Conservation (phyloP, 2,888 invertebrate species). For the Clanis bilineata region DNA sequence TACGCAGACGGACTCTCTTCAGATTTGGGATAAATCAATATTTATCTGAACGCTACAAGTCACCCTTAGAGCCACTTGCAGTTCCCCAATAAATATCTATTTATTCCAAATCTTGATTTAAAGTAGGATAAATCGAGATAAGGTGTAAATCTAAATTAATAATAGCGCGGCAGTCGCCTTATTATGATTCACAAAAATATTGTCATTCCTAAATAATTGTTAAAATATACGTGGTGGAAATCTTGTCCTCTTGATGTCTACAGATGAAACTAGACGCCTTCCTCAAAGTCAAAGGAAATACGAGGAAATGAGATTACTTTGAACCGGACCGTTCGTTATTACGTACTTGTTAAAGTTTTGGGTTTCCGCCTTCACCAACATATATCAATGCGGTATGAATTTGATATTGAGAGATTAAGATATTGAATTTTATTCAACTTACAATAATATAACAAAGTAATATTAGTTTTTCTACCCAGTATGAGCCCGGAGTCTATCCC, state of each 20-base stretch:
- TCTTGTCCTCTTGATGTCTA: neutral
- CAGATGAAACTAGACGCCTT: neutral
- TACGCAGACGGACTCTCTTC: no score
- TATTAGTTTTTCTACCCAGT: no score
- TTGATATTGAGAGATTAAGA: neutral
- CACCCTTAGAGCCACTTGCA: no score
- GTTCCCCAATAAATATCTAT: no score
- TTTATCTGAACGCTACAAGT: no score
- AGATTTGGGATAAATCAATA: no score
- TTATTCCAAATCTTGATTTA: no score
- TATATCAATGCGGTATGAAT: neutral
- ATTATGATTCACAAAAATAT: no score
- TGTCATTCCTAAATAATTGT: neutral
- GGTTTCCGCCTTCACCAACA: neutral
- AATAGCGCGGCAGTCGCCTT: no score
- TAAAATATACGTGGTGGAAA: neutral
- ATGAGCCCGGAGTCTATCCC: no score
- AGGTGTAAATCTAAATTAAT: no score
- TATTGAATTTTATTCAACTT: neutral
- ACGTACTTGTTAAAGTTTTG: neutral
- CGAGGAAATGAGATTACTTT: slow-evolving; percentile 7
- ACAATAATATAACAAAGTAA: neutral
- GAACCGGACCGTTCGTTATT: slow-evolving; percentile 6
- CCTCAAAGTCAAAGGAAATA: neutral
- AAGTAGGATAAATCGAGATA: no score